Evolutionary conservation across 2,888 invertebrate genomes (phyloP), one percentile per base, ranked within the genome.

Genomic region (Chrysina gloriosa): DNA sequence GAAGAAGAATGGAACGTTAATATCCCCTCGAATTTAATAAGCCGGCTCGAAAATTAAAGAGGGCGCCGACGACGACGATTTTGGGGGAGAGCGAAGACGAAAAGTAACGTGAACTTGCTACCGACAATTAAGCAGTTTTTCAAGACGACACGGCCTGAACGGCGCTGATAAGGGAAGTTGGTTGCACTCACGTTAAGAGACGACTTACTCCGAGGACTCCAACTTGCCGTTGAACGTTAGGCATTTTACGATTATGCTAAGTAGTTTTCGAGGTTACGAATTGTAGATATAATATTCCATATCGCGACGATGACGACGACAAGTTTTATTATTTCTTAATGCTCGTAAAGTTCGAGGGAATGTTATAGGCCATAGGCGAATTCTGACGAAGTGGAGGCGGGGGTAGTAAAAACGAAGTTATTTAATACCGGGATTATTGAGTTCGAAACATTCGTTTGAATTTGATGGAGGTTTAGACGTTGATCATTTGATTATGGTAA

Each of bases 121-220:
- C 34, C 71, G 71, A 73, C 72, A 73, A 73, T 73, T 73, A 73
- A 73, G 73, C 70, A 72, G 73, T 73, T 73, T 73, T 73, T 73
- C 73, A 69, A 69, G 63, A 67, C 58, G 67, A 71, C 68, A 69
- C 50, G 61, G 71, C 65, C 73, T 73, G 73, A 70, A 65, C 56
- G 58, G 27, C 36, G 65, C 67, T 67, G 73, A 73, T 73, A 73
- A 73, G 72, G 64, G n/a, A n/a, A 64, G n/a, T 5, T n/a, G 54
- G n/a, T n/a, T 34, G 54, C 54, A 54, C 34, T 54, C 19, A 36
- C 14, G 19, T 54, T 34, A 54, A 23, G n/a, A 19, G 54, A 7
- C 34, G n/a, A 54, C 34, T 21, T 54, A 16, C 34, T 54, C 5
- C 19, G n/a, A 54, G 54, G 21, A 54, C n/a, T 16, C 31, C 14